Conservation (phyloP, 1,140 invertebrate genomes). For the Formica exsecta region DNA sequence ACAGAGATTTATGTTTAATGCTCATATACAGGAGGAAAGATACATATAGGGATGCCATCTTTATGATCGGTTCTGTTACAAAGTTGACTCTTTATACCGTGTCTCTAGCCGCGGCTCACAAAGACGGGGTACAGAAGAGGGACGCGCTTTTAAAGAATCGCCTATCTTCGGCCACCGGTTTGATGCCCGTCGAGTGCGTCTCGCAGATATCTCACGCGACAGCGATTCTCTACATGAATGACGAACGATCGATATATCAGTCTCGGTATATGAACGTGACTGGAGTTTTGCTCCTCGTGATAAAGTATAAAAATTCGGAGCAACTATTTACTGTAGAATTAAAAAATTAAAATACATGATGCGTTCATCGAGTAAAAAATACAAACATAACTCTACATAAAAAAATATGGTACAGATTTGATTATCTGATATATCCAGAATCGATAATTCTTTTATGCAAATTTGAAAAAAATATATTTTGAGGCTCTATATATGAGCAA, state of each 20-base stretch:
- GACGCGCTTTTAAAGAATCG: constrained; percentile 68
- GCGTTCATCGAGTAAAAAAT: background rate
- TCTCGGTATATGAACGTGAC: background rate
- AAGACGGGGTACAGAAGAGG: constrained; percentile 63
- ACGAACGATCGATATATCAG: constrained; percentile 1
- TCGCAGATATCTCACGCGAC: constrained; percentile 21
- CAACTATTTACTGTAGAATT: background rate
- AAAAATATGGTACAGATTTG: background rate
- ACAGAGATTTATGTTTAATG: constrained; percentile 77
- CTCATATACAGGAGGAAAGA: constrained; percentile 66
- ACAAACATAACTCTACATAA: background rate
- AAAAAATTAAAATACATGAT: background rate
- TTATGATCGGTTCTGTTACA: constrained; percentile 84
- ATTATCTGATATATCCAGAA: background rate
- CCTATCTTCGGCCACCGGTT: background rate
- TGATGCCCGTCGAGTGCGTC: constrained; percentile 28
- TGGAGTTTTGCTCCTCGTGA: constrained; percentile 3
- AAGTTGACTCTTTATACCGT: constrained; percentile 81
- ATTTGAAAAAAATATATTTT: background rate
- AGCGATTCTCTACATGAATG: constrained; percentile 19
- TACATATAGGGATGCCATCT: constrained; percentile 76
- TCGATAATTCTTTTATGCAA: background rate
- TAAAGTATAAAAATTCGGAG: background rate
- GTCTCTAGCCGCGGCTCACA: constrained; percentile 66
- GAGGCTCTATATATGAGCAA: background rate